Percentiles rank a stretch among this genome's conserved stretches.
phyloP scores from a whole-genome alignment of 2,113 vertebrate species.

The Merops nubicus region DNA sequence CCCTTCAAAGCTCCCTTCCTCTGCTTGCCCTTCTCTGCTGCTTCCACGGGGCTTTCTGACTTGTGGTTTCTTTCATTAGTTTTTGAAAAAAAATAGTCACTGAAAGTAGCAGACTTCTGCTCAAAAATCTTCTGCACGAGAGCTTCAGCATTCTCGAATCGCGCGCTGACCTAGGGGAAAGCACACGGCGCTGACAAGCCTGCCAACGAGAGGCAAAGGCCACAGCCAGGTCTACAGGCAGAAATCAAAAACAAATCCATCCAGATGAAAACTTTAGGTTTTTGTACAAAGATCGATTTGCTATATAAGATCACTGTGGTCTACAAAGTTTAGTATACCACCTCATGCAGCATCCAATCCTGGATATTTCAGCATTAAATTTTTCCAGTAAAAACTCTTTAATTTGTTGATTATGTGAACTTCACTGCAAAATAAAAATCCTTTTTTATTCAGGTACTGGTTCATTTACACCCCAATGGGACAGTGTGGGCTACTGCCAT shows the following conservation, averaged over 20 bases:
- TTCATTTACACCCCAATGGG: background rate
- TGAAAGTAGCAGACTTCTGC: slow-evolving; percentile 2
- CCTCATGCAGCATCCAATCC: background rate
- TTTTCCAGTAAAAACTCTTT: background rate
- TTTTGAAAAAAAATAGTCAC: slow-evolving; percentile 24
- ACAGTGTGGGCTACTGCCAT: background rate
- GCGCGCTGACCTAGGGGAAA: slow-evolving; percentile 59
- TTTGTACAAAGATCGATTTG: background rate
- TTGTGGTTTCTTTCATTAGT: background rate
- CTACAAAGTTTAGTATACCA: background rate
- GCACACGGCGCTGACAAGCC: background rate
- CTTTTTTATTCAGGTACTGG: background rate
- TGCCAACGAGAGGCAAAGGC: background rate
- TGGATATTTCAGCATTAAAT: background rate
- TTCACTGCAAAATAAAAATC: background rate
- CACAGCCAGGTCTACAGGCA: background rate
- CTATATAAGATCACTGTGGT: background rate
- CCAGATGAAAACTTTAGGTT: background rate
- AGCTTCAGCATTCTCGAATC: slow-evolving; percentile 71
- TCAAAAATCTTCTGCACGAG: slow-evolving; percentile 39
- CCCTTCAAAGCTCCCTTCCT: background rate
- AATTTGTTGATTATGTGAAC: background rate
- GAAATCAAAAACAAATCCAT: background rate
- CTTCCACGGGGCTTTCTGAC: background rate
- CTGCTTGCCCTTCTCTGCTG: background rate